Base-by-base conservation (phyloP, 2,113 vertebrate species). In the Seriola quinqueradiata region DNA sequence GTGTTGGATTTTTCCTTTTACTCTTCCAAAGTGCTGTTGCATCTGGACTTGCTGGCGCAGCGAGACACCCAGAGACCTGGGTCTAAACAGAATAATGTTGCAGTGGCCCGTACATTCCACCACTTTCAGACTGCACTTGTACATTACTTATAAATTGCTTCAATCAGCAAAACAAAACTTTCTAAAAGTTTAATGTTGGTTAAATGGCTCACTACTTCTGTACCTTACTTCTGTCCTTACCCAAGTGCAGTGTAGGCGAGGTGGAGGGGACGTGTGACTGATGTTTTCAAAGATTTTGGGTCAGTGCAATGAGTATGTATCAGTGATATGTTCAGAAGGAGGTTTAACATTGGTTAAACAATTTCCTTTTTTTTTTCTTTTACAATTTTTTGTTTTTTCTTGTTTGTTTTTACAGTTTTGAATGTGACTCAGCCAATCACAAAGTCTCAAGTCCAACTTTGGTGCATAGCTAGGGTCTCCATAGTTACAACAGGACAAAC, bases 391-490 rank as follows among this genome's bases (percentile, higher is more conserved):
- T 28, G 63, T 0, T 55, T 55, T 1, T 55, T 21, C n/a, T 23
- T 54, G 8, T 50, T 17, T 32, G 25, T 54, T 42, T 55, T 55
- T 54, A 55, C 21, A 63, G 14, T 19, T 61, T 68, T 50, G 16
- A 64, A 57, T 52, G 44, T 38, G 36, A 38, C 72, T 54, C 54
- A 48, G 55, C 55, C 55, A 34, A 38, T 81, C 63, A 74, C 55
- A 60, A 57, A 12, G 23, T 57, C 55, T 57, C n/a, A 57, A 10
- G 8, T 54, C 19, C 60, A 12, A 12, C 19, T 40, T 63, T 21
- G 34, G 12, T 40, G 10, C 50, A 13, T 9, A 21, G 12, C 2
- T 21, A 36, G 6, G 48, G 42, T 28, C 14, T 10, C n/a, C 1
- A 1, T 50, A 23, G 21, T 72, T 46, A 58, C n/a, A 50, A 21